Evolutionary conservation across 2,888 invertebrate species (phyloP), one percentile per base, ranked within the genome.

Genomic region (Agrilus biguttatus): DNA sequence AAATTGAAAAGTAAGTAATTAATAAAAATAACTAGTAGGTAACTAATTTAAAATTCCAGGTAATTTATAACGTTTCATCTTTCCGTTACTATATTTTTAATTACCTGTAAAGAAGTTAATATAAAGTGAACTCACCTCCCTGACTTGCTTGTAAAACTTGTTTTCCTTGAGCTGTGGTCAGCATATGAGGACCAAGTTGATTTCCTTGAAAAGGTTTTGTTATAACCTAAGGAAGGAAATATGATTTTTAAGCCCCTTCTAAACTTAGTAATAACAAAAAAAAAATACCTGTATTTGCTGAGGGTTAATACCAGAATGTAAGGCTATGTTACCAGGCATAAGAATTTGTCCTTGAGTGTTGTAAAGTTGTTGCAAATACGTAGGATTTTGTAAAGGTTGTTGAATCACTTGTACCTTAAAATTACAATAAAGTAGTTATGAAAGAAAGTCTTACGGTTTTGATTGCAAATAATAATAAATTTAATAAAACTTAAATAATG

Each of bases 181-280:
- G 67, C 86, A 90, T 88, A 57, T 89, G 89, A 0, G 84, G 85
- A 3, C 76, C 74, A 40, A 82, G 65, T 51, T 83, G 81, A 53
- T 80, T 81, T 37, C 85, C 79, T 62, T 86, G 87, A 62, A 88
- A 88, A 4, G 87, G 83, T 60, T 90, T 90, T 21, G 88, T 78
- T 49, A 89, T 87, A 45, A 88, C 83, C 78, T 87, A 37, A 21
- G 38, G 43, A 42, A 19, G 19, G 19, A 38, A 33, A 48, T n/a
- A n/a, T 28, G 10, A 10, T 28, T 28, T 28, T 28, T 10, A 28
- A 10, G 10, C 10, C 10, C 28, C 28, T 10, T 10, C 2, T n/a
- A 8, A 28, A 28, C 28, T 28, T 10, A 28, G 5, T 23, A 23
- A 28, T 28, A 28, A 8, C 36, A 35, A 40, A 17, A n/a, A 36